A percentile compares a stretch with the other conserved stretches of the same genome.
phyloP scores from a whole-genome alignment of 1,140 invertebrate species.

The Scaptomyza pallida region DNA sequence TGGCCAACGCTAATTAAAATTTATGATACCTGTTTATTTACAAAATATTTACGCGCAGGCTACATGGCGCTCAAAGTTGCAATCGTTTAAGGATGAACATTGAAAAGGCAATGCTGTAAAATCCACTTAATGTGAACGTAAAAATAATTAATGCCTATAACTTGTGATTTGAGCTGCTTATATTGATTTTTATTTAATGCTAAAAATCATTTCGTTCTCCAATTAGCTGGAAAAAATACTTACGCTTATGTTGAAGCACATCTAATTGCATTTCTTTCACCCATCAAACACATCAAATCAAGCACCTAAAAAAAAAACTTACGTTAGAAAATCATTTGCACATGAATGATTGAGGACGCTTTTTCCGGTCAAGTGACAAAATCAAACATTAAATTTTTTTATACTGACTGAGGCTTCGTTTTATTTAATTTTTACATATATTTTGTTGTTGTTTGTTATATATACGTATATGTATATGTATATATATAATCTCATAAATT shows the following conservation, averaged over 20 bases:
- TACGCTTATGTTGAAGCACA: conserved; percentile 11
- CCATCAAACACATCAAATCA: no score
- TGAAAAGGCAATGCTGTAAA: background rate
- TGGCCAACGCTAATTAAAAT: conserved; percentile 85
- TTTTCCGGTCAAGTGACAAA: conserved; percentile 38
- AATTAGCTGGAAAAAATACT: conserved; percentile 25
- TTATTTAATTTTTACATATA: conserved; percentile 83
- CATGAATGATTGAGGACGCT: conserved; percentile 15
- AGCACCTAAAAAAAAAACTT: no score
- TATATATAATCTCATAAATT: conserved; percentile 83
- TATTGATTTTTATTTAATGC: background rate
- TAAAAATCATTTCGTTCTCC: background rate
- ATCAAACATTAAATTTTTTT: conserved; percentile 63
- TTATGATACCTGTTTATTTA: conserved; percentile 80
- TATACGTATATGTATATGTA: conserved; percentile 46
- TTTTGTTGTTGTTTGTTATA: conserved; percentile 56
- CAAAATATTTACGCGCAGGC: conserved; percentile 67
- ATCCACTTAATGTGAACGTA: background rate
- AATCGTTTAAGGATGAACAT: conserved; percentile 11
- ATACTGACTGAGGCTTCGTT: conserved; percentile 84
- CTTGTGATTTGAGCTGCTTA: background rate
- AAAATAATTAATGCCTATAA: background rate
- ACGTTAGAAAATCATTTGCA: conserved; percentile 32
- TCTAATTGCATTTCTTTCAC: conserved; percentile 1
- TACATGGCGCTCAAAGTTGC: no score